Evolutionary conservation across 2,113 vertebrate genomes (phyloP), one percentile per base, ranked within the genome.

Genomic region (Scatophagus argus): DNA sequence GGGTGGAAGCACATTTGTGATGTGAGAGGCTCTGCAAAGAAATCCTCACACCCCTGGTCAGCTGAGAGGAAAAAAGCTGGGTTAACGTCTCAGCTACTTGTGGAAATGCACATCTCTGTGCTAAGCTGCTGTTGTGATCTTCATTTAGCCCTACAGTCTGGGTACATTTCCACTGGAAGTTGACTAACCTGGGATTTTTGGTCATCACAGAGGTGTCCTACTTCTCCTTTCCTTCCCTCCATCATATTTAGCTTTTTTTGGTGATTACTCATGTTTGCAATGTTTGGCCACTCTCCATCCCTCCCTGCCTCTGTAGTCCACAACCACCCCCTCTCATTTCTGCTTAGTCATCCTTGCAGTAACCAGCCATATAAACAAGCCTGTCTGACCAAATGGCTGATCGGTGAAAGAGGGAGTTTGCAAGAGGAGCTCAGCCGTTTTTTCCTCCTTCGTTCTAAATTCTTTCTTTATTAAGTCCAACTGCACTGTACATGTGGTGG

Each of bases 281-380:
- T 75, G 58, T 77, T 58, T 78, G 46, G 68, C 63, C 31, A 36
- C 49, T 17, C 25, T 74, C 63, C 63, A 58, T 78, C 61, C 56
- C 71, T 74, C 62, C 31, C 74, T 58, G 41, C 56, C 36, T 36
- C 62, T 55, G 47, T 39, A 36, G 64, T 84, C 74, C 67, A 31
- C 46, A 78, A 47, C 64, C 54, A 13, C 64, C 31, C 70, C 39
- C 43, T 82, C 74, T 87, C 41, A 51, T 82, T 86, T 89, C 76
- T 90, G 89, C 92, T 91, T 87, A 90, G 91, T 94, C 91, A 93
- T 90, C 66, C 77, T 76, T 86, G 86, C 83, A 83, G 85, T 90
- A 77, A 87, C 81, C 82, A 72, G 85, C 87, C 88, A 83, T 56
- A 90, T 89, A 88, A 90, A 91, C 77, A 69, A 66, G 79, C 64